phyloP scores from a whole-genome alignment of 1,140 invertebrate genomes.

The Anoplophora glabripennis region DNA sequence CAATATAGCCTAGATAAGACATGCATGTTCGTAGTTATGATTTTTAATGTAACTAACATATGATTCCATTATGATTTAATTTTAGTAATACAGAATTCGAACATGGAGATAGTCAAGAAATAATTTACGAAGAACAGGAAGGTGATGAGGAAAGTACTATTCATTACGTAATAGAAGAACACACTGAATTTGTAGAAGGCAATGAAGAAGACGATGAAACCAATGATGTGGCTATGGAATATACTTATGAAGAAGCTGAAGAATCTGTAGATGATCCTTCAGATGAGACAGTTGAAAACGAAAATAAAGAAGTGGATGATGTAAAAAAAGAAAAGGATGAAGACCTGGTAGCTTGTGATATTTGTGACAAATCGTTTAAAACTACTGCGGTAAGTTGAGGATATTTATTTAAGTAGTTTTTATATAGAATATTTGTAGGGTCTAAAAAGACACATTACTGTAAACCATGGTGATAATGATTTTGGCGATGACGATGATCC shows the following conservation, averaged over 20 bases:
- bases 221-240: neutral
- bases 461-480: conserved; percentile 33
- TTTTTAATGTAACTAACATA: neutral
- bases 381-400: conserved; percentile 38
- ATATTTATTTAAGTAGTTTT: neutral
- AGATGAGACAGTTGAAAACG: conserved; percentile 6
- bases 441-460: conserved; percentile 44
- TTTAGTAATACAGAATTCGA: conserved; percentile 9
- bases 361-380: conserved; percentile 41
- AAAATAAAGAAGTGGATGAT: conserved; percentile 9
- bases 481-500: conserved; percentile 36
- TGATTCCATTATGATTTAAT: neutral
- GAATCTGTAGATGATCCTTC: conserved; percentile 20
- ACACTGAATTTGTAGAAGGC: conserved; percentile 12
- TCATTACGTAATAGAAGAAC: conserved; percentile 19
- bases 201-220: conserved; percentile 19
- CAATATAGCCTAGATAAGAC: too few species aligned
- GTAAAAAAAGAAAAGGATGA: conserved; percentile 29
- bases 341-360: conserved; percentile 31
- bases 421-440: conserved; percentile 29
- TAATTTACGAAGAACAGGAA: conserved; percentile 21
- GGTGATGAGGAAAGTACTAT: conserved; percentile 22
- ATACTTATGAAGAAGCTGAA: conserved; percentile 32
- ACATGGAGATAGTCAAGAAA: conserved; percentile 22
- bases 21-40: too few species aligned